Conservation (phyloP, 2,113 vertebrate species). For the Cichladusa arquata region DNA sequence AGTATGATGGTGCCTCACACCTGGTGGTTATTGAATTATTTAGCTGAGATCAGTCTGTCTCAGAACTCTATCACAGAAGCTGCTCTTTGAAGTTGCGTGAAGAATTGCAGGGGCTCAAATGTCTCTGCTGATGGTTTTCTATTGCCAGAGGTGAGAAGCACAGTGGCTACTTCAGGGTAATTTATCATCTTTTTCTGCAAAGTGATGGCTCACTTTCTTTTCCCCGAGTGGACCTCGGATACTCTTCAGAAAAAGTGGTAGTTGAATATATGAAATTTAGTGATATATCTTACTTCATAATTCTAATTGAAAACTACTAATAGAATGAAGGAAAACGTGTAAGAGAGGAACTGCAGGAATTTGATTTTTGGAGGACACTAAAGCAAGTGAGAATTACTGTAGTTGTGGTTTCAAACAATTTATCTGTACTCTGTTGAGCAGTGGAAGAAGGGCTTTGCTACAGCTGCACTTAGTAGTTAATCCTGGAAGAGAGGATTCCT, state of each 20-base stretch:
- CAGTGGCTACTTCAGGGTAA: not conserved
- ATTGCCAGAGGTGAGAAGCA: not conserved
- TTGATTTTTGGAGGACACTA: not conserved
- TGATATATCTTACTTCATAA: not conserved
- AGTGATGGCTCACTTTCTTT: not conserved
- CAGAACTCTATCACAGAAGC: not conserved
- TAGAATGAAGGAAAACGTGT: not conserved
- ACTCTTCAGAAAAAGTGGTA: not conserved
- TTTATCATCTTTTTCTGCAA: slow-evolving; percentile 25
- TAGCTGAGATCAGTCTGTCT: not conserved
- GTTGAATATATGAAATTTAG: not conserved
- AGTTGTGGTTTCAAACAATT: not conserved
- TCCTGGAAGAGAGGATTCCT: not conserved
- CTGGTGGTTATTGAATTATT: not conserved
- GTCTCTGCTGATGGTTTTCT: not conserved
- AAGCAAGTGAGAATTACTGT: not conserved
- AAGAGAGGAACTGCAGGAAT: not conserved
- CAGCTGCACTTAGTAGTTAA: not conserved
- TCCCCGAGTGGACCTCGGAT: not conserved
- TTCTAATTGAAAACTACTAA: not conserved
- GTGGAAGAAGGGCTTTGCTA: not conserved
- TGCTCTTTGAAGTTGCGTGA: not conserved
- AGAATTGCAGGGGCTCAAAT: not conserved
- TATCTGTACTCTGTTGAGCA: not conserved
- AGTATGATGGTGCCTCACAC: not conserved